Conservation (phyloP, 1,140 invertebrate genomes). For the Drosophila lacertosa region DNA sequence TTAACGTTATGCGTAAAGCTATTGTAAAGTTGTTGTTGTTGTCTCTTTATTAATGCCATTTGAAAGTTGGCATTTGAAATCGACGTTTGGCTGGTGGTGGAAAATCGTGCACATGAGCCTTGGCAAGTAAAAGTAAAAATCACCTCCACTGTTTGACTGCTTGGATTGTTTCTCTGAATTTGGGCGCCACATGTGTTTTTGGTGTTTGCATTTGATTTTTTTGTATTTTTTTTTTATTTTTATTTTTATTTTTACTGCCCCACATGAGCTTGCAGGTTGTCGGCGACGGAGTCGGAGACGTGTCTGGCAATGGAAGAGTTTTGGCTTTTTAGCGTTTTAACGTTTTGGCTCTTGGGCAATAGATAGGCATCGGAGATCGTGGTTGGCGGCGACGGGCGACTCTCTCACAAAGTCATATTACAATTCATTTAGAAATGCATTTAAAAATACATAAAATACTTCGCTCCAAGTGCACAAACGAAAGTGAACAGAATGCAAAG, state of each 20-base stretch:
- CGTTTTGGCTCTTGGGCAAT: conserved; percentile 48
- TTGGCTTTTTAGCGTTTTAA: conserved; percentile 12
- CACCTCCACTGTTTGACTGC: conserved; percentile 52
- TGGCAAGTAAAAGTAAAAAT: conserved; percentile 78
- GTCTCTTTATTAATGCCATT: conserved; percentile 69
- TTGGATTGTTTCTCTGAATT: conserved; percentile 43
- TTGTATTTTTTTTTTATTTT: too few species aligned
- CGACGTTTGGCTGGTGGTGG: conserved; percentile 53
- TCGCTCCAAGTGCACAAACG: conserved; percentile 44
- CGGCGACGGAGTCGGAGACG: background rate
- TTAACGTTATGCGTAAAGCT: conserved; percentile 38
- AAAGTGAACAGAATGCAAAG: conserved; percentile 70
- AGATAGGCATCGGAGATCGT: conserved; percentile 76
- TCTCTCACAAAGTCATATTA: conserved; percentile 62
- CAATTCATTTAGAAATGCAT: conserved; percentile 82
- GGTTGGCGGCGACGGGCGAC: conserved; percentile 36
- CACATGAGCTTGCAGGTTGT: conserved; percentile 72
- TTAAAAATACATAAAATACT: conserved; percentile 79
- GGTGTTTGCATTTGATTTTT: conserved; percentile 79
- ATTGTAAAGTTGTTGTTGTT: conserved; percentile 48
- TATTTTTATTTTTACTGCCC: conserved; percentile 74
- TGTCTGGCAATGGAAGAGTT: conserved; percentile 16
- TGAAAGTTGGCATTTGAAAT: conserved; percentile 75
- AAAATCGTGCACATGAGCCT: conserved; percentile 78
- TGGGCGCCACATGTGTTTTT: conserved; percentile 74